Conservation (phyloP, 1,140 invertebrate genomes). For the Paraescarpia echinospica region DNA sequence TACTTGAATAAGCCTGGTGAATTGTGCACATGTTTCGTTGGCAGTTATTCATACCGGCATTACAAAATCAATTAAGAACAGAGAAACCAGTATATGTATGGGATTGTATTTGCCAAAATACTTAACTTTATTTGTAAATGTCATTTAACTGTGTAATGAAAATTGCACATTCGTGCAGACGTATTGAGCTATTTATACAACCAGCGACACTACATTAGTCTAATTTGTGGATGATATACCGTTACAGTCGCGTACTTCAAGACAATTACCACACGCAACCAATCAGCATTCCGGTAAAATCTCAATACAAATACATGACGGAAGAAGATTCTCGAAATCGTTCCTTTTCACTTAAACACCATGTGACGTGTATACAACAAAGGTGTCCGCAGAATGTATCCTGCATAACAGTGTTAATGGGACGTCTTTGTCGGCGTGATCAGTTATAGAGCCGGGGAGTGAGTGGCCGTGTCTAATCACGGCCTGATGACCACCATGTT, state of each 20-base stretch:
- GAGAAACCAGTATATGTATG: not conserved
- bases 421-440: not conserved
- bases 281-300: not conserved
- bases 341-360: not conserved
- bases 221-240: not conserved
- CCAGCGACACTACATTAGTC: not conserved
- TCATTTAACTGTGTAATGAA: not conserved
- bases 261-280: not conserved
- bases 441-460: not conserved
- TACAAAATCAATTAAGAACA: not conserved
- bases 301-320: not conserved
- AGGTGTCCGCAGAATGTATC: not conserved
- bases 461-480: not conserved
- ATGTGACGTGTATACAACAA: not conserved
- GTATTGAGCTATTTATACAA: not conserved
- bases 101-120: not conserved
- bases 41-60: not conserved
- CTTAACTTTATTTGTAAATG: not conserved
- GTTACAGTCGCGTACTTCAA: not conserved
- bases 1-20: too few relatives aligned
- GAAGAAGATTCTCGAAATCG: not conserved
- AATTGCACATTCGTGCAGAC: not conserved
- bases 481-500: not conserved
- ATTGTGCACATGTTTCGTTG: not conserved
- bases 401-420: not conserved